phyloP scores from a whole-genome alignment of 2,888 invertebrate genomes.

The Julus scanicus region DNA sequence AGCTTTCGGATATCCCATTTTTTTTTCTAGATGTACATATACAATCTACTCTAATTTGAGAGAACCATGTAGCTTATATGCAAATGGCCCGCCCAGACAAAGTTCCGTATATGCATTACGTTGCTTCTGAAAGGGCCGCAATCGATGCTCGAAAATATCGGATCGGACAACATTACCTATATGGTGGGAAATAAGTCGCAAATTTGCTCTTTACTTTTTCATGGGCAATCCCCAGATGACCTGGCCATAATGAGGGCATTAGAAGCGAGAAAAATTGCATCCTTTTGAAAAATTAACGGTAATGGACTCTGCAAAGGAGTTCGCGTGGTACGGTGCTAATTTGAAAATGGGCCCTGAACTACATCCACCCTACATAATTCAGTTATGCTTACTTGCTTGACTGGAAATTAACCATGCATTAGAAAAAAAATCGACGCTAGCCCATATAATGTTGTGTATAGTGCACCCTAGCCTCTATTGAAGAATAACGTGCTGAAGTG shows the following conservation, averaged over 20 bases:
- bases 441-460: background rate
- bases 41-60: too few species aligned
- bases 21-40: too few species aligned
- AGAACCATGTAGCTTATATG: background rate
- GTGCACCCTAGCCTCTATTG: background rate
- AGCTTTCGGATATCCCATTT: background rate
- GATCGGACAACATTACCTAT: background rate
- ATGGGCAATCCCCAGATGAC: background rate
- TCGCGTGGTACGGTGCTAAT: slow-evolving; percentile 28
- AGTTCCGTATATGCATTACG: background rate
- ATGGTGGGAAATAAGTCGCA: background rate
- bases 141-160: background rate
- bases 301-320: slow-evolving; percentile 14
- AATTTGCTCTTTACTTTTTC: background rate
- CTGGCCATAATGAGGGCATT: slow-evolving; percentile 35
- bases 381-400: slow-evolving; percentile 37
- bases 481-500: background rate
- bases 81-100: background rate
- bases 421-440: slow-evolving; percentile 18
- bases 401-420: slow-evolving; percentile 44
- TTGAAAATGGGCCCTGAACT: slow-evolving; percentile 23
- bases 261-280: slow-evolving; percentile 37
- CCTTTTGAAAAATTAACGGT: slow-evolving; percentile 44
- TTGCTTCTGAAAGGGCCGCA: background rate
- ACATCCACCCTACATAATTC: slow-evolving; percentile 32